Evolutionary conservation across 2,888 invertebrate genomes (phyloP).

Genomic region (Phyllotreta cruciferae): DNA sequence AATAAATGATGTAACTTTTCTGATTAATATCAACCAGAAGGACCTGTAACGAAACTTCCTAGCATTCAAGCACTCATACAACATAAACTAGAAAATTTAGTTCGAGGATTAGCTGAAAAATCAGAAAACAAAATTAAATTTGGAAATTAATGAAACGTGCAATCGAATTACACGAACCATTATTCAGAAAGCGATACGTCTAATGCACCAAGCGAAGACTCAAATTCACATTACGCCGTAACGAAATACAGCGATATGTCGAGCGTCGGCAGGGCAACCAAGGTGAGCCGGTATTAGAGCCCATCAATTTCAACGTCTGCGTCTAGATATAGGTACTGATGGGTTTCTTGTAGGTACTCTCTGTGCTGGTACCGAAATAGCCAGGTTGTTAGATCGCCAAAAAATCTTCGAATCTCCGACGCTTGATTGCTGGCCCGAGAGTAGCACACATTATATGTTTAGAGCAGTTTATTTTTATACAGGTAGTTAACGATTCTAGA

Average conservation of each 20-base stretch:
- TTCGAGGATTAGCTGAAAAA: too few relatives aligned
- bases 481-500: too few relatives aligned
- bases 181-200: neutral
- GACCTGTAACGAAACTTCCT: too few relatives aligned
- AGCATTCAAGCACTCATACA: too few relatives aligned
- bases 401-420: conserved; percentile 25
- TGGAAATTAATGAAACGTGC: too few relatives aligned
- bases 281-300: conserved; percentile 49
- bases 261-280: conserved; percentile 37
- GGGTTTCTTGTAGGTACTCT: conserved; percentile 39
- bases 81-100: too few relatives aligned
- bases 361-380: conserved; percentile 36
- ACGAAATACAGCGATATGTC: conserved; percentile 3
- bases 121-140: too few relatives aligned
- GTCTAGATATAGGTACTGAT: conserved; percentile 40
- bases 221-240: conserved; percentile 12
- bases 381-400: conserved; percentile 30
- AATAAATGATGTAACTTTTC: too few relatives aligned
- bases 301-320: conserved; percentile 49
- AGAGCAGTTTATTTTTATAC: too few relatives aligned
- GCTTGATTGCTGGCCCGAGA: conserved; percentile 29
- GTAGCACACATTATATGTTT: neutral
- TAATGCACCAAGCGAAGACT: neutral
- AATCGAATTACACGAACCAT: too few relatives aligned
- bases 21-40: too few relatives aligned